Base-by-base conservation (phyloP, 2,888 invertebrate genomes). In the Lydus trimaculatus region DNA sequence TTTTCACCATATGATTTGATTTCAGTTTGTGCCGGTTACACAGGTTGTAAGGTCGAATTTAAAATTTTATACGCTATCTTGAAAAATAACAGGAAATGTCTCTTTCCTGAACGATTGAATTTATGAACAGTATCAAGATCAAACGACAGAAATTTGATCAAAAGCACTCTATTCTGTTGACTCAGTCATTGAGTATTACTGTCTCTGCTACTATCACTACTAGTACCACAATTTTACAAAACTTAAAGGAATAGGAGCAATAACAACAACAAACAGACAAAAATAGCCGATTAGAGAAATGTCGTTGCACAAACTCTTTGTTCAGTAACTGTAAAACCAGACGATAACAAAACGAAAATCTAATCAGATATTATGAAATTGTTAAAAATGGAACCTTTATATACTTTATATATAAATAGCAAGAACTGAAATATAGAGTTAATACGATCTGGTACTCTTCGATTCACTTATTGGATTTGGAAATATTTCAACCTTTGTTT, bases 71-170 rank as follows among this genome's bases (percentile, higher is more conserved):
- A 25, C 56, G 56, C 25, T 56, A 56, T 56, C 25, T 56, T 20
- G 13, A 56, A 25, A 56, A 25, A 56, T 56, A 56, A 56, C 56
- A 56, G 56, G 25, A 25, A 56, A 56, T 56, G 56, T 56, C 56
- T 56, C 25, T 56, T 20, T 25, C 25, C 5, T 56, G 56, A 56
- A 8, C 56, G 62, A 70, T 65, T 66, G 63, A 70, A 70, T 70
- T 70, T 67, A 70, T 70, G 65, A 60, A 64, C 61, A 63, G 64
- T 60, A 63, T 36, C 39, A 67, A 70, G 76, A 76, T 77, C 77
- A 77, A 78, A 76, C 75, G 72, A 69, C 64, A 76, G 74, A 75
- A 74, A 75, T 75, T 76, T 71, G 63, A 67, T 74, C 70, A 65
- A 65, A 62, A 68, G 64, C 68, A 13, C 25, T 56, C 23, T 39